Conservation (phyloP, 92 coral and sea anemone genomes). For the Paragorgia papillata region DNA sequence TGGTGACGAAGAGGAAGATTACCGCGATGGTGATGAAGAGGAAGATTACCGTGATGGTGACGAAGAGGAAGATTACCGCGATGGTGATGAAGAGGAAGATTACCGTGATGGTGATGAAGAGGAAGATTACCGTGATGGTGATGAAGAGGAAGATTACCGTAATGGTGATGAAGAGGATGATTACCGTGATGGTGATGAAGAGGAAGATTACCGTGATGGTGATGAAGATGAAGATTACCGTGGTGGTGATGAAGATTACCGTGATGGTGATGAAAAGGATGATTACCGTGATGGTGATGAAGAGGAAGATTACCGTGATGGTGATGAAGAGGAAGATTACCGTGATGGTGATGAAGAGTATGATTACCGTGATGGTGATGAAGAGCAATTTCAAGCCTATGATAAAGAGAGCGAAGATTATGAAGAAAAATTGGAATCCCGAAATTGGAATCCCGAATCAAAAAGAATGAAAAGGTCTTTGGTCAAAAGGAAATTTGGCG, state of each 20-base stretch:
- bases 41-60: too few relatives aligned
- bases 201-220: not conserved
- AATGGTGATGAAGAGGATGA: not conserved
- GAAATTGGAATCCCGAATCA: not conserved
- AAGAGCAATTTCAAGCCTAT: conserved; percentile 64
- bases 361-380: conserved; percentile 44
- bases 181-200: not conserved
- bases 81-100: conserved; percentile 32
- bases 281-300: not conserved
- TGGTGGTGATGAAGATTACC: not conserved
- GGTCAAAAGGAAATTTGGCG: conserved; percentile 46
- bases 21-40: too few relatives aligned
- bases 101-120: conserved; percentile 2
- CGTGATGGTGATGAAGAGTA: conserved; percentile 42
- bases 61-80: too few relatives aligned
- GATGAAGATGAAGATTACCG: not conserved
- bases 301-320: conserved; percentile 47
- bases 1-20: too few relatives aligned
- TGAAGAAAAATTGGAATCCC: too few relatives aligned
- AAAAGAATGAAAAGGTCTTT: not conserved
- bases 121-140: conserved; percentile 8
- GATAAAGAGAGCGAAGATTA: conserved; percentile 74
- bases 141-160: too few relatives aligned
- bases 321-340: conserved; percentile 74
- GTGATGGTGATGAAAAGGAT: not conserved